Base-by-base conservation (phyloP, 2,888 invertebrate species). In the Cybosia mesomella region DNA sequence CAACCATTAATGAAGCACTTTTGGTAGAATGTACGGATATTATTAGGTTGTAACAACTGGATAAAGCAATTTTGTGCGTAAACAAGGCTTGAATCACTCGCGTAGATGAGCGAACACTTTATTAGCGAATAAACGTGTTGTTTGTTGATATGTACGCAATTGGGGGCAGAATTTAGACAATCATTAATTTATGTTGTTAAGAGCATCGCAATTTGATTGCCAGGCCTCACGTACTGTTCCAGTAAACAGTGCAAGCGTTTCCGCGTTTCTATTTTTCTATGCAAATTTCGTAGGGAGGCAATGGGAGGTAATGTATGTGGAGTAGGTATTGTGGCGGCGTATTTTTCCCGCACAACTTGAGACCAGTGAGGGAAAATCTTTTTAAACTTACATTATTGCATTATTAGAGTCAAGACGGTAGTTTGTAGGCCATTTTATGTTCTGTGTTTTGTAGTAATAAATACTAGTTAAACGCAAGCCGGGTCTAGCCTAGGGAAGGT, bases 81-180 rank as follows among this genome's bases (percentile, higher is more conserved):
- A 77, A 79, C 72, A 79, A 67, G 34, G 63, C 59, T 72, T 77
- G 75, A 73, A 49, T 49, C n/a, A 5, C 49, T 49, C 73, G 70
- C 72, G 72, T 67, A 64, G 68, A 59, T 68, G 62, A 70, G 65
- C 53, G 53, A 64, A 70, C 72, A 67, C 61, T 73, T 71, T 76
- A 79, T 28, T 66, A 53, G 18, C 21, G 70, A 43, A 67, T 73
- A 73, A 77, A 68, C 55, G 54, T 28, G 53, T 60, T 73, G 68
- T 76, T 79, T 72, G 67, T 68, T 61, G 54, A 64, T 61, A 63
- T 49, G 49, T 49, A 49, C 57, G 55, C 66, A 69, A 63, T 66
- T 67, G 55, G 53, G 58, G 53, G 28, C 21, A 13, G 10, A 57
- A 64, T 74, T 65, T 36, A 13, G 28, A 64, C 62, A 53, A 58